Conservation (phyloP, 2,797 vertebrate species). For the Hoplostethus atlanticus region DNA sequence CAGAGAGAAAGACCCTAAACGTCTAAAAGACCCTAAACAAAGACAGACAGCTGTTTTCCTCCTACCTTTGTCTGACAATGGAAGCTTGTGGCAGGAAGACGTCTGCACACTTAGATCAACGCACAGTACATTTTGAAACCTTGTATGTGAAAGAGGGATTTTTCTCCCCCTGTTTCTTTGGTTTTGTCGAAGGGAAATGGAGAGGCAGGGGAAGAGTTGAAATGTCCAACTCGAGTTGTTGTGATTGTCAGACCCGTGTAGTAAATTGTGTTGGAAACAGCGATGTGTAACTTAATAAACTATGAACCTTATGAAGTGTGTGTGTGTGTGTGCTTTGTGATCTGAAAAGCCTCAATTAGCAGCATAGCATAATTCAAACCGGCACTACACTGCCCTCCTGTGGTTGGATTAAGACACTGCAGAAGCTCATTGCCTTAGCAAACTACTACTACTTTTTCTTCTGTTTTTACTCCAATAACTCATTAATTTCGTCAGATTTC, state of each 20-base stretch:
- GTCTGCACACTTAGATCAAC: too few relatives aligned
- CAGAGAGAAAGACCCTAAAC: constrained; percentile 1
- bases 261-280: constrained; percentile 32
- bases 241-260: constrained; percentile 35
- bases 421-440: too few relatives aligned
- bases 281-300: constrained; percentile 66
- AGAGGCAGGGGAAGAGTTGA: constrained; percentile 9
- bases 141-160: too few relatives aligned
- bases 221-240: constrained; percentile 18
- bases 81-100: not conserved
- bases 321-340: constrained; percentile 5
- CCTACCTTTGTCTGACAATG: not conserved
- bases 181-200: not conserved
- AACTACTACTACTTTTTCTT: too few relatives aligned
- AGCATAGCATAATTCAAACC: not conserved
- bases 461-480: too few relatives aligned
- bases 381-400: constrained; percentile 12
- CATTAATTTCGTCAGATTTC: too few relatives aligned
- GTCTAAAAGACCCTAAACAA: constrained; percentile 1
- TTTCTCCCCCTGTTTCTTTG: too few relatives aligned
- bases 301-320: constrained; percentile 26
- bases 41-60: not conserved
- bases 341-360: too few relatives aligned
- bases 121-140: too few relatives aligned
- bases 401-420: constrained; percentile 10